Evolutionary conservation across 2,888 invertebrate species (phyloP).

Genomic region (Prionchulus punctatus): DNA sequence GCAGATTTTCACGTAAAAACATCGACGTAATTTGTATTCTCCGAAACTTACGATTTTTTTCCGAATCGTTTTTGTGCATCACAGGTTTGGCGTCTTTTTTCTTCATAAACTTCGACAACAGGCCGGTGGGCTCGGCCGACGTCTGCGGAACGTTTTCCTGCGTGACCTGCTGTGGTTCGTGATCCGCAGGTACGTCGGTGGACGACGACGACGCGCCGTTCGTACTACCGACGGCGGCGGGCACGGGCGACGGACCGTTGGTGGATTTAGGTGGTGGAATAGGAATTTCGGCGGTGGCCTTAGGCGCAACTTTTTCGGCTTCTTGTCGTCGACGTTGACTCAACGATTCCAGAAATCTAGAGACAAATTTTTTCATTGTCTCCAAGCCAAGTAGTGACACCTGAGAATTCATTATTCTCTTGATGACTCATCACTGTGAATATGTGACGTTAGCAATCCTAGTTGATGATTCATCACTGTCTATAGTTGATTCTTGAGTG

Average conservation of each 20-base stretch:
- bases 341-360: constrained; percentile 10
- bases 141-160: no score
- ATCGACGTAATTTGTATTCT: not conserved
- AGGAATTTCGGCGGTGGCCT: constrained; percentile 6
- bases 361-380: no score
- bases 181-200: not conserved
- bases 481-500: no score
- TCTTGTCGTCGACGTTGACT: constrained; percentile 6
- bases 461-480: no score
- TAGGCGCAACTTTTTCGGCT: constrained; percentile 11
- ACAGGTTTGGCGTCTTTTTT: no score
- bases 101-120: not conserved
- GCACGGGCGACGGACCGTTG: not conserved
- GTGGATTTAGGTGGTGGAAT: not conserved
- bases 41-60: no score
- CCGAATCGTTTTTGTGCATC: no score
- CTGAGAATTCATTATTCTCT: no score
- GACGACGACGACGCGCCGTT: not conserved
- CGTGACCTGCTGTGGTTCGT: not conserved
- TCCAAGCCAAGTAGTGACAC: no score
- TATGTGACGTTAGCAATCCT: no score
- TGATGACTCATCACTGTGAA: no score
- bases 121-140: not conserved
- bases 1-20: not conserved
- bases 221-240: not conserved